Evolutionary conservation across 2,888 invertebrate species (phyloP).

Genomic region (Nebria brevicollis): DNA sequence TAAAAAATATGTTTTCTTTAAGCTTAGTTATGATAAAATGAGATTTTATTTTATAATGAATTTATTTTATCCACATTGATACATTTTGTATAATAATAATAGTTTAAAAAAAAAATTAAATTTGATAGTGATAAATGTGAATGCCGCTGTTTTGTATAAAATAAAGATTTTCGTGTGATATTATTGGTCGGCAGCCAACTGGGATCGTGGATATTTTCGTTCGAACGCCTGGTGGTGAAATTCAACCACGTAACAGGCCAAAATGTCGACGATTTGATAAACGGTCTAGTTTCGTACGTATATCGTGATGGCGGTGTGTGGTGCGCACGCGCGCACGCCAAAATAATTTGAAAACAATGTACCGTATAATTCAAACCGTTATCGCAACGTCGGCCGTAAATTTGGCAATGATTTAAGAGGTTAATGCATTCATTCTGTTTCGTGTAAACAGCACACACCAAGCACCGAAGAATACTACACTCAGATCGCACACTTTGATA

Average conservation of each 20-base stretch:
- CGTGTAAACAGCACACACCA: slow-evolving; percentile 53
- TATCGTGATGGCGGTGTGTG: background rate
- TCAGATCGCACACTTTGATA: slow-evolving; percentile 26
- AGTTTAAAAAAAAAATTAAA: background rate
- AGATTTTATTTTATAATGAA: no score
- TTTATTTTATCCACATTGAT: no score
- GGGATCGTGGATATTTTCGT: background rate
- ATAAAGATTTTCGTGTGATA: background rate
- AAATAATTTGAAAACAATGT: slow-evolving; percentile 61
- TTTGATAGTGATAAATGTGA: background rate
- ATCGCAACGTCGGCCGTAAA: slow-evolving; percentile 57
- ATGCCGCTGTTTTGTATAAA: background rate
- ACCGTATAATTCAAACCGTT: slow-evolving; percentile 60
- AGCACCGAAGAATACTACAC: slow-evolving; percentile 42
- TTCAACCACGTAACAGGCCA: background rate
- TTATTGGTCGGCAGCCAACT: background rate
- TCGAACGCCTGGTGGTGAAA: background rate
- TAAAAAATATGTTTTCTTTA: no score
- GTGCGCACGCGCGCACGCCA: slow-evolving; percentile 23
- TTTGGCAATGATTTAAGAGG: slow-evolving; percentile 58
- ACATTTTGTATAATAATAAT: no score
- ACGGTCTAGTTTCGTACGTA: background rate
- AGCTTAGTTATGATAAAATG: no score
- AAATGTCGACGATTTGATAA: background rate
- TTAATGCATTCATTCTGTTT: slow-evolving; percentile 57